Conservation (phyloP, 2,888 invertebrate genomes). For the Agriotes lineatus region DNA sequence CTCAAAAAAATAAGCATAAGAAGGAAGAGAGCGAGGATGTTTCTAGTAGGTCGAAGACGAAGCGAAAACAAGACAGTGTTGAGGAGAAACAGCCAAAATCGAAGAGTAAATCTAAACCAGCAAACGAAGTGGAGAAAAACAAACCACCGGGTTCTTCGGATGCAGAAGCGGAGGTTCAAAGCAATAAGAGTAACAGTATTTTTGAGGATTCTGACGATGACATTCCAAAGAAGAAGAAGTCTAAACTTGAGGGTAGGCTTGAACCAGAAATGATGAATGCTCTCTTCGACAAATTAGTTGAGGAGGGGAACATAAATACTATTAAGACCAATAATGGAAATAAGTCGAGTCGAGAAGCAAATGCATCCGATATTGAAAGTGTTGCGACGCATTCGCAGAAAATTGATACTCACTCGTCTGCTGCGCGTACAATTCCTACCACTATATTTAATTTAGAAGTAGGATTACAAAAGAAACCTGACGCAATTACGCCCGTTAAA, state of each 20-base stretch:
- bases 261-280: constrained; percentile 30
- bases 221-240: constrained; percentile 26
- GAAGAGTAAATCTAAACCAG: not conserved
- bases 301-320: constrained; percentile 34
- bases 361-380: not conserved
- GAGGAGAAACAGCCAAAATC: constrained; percentile 21
- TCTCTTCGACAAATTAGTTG: constrained; percentile 33
- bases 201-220: constrained; percentile 32
- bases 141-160: not conserved
- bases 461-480: constrained; percentile 11
- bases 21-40: constrained; percentile 13
- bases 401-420: not conserved
- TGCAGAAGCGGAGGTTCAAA: not conserved
- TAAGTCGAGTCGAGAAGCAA: not conserved
- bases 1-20: constrained; percentile 15
- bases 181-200: constrained; percentile 1
- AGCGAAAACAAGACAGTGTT: constrained; percentile 15
- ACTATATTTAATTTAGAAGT: constrained; percentile 5
- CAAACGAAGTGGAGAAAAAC: not conserved
- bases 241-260: constrained; percentile 15
- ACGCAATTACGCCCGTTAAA: constrained; percentile 21
- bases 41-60: constrained; percentile 10
- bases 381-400: not conserved
- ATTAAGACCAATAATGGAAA: not conserved
- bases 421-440: not conserved